Base-by-base conservation (phyloP, 2,113 vertebrate species). In the Dryoscopus gambensis region DNA sequence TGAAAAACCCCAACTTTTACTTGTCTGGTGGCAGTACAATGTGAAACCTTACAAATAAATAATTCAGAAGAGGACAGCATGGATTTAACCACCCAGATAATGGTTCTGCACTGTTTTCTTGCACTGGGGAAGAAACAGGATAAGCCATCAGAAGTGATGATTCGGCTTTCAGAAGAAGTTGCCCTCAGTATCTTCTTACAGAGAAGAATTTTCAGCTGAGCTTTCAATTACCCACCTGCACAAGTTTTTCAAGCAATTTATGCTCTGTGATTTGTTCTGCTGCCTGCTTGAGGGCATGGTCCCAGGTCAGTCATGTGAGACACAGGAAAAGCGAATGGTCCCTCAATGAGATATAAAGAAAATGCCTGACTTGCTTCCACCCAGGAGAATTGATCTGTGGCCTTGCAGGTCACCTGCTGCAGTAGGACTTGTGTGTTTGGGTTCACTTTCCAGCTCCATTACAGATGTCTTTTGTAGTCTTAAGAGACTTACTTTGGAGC, bases 261-360 rank as follows among this genome's bases (percentile, higher is more conserved):
- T 2, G 3, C 79, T 74, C 63, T 77, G 50, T 84, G 79, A 86
- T 90, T 90, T 88, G 53, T 62, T 93, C 85, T 92, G 71, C 71
- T 95, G 42, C 79, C n/a, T 84, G 71, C 71, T 90, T 73, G 59
- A 93, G 68, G 63, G 39, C 71, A 84, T 14, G 28, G 83, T 92
- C 94, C 79, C 42, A 80, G 88, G 78, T 88, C 90, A 94, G 62
- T 49, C 70, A 57, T 64, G 59, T 90, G 96, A 95, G 50, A 53
- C 15, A 69, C 3, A 88, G 75, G 33, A 93, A 88, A 90, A 77
- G 67, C 31, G 94, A 92, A 83, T 23, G n/a, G 50, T 73, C 21
- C 75, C 71, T 69, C 67, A 42, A 52, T 52, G 68, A 80, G 46
- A 77, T 46, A 62, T 63, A 89, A 91, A 82, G 73, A 87, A 93